Evolutionary conservation across 2,888 invertebrate genomes (phyloP).

Genomic region (Perdita meconis): DNA sequence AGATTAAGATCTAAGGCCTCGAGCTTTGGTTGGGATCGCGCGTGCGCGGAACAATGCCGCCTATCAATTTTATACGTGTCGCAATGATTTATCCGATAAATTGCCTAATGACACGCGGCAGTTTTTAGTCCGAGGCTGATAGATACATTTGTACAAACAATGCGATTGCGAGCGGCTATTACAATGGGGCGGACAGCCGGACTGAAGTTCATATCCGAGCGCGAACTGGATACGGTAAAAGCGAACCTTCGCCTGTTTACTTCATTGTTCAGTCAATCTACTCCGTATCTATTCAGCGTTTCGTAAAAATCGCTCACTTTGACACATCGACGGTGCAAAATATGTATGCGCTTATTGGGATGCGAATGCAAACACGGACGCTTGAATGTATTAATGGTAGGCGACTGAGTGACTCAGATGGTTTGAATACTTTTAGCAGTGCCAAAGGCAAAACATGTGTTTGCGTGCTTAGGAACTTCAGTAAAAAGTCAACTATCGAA

Average conservation of each 20-base stretch:
- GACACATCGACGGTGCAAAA: not conserved
- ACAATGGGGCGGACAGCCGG: conserved; percentile 29
- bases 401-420: too few species aligned
- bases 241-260: conserved; percentile 9
- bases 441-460: too few species aligned
- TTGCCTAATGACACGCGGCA: conserved; percentile 54
- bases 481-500: too few species aligned
- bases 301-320: not conserved
- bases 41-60: conserved; percentile 42
- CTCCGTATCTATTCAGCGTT: not conserved
- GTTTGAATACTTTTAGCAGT: too few species aligned
- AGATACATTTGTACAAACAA: conserved; percentile 54
- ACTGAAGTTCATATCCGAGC: conserved; percentile 9
- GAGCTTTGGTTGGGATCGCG: conserved; percentile 18
- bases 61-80: conserved; percentile 60
- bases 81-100: conserved; percentile 63
- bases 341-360: not conserved
- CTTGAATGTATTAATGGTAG: too few species aligned
- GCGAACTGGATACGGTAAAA: not conserved
- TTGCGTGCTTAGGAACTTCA: too few species aligned
- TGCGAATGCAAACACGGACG: too few species aligned
- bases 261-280: not conserved
- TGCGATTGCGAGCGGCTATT: conserved; percentile 26
- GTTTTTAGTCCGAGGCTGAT: conserved; percentile 39
- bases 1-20: conserved; percentile 34